Base-by-base conservation (phyloP, 1,140 invertebrate genomes). In the Psix sp. region DNA sequence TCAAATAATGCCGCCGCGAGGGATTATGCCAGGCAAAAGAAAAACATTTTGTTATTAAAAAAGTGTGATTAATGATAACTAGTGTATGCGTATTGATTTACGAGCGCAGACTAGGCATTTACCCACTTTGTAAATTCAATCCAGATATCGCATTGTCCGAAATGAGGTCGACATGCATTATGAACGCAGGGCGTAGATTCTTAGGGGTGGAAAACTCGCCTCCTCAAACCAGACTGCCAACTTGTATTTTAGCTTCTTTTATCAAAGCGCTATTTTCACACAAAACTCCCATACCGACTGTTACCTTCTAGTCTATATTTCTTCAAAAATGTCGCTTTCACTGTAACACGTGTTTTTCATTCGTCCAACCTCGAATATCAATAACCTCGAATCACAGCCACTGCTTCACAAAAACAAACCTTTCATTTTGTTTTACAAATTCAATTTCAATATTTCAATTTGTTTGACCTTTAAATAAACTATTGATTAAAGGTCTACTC, bases 101-200 rank as follows among this genome's bases (percentile, higher is more conserved):
- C 26, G 56, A 56, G 56, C 42, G 39, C 56, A 33, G 35, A 17
- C 48, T 65, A 38, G 56, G 49, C 71, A 63, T 74, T 74, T 74
- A 74, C 48, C 71, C 63, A 74, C 71, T 74, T 74, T 63, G 70
- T 45, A 68, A 74, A 62, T 74, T 74, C 71, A 66, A 65, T 63
- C 71, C 70, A 74, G 70, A 74, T 74, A 72, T 67, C 39, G 62
- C 49, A 66, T 60, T 66, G 62, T 74, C 48, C 62, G 62, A 67
- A 74, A 74, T 42, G 54, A 62, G 70, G 70, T 74, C 70, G 56
- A 56, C 70, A 49, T 74, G 52, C 49, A 74, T 67, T 74, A 74
- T 62, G 56, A 74, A 67, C 70, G 43, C 62, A 26, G 70, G 36
- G 60, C 36, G 40, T 62, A 57, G 54, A 35, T 66, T 62, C 49